Percentiles rank a stretch among this genome's conserved stretches.
These are phyloP conservation scores for Sarcophaga bullata DNA, from an alignment of 1,140 invertebrate species.

Conservation along the genomic window DNA sequence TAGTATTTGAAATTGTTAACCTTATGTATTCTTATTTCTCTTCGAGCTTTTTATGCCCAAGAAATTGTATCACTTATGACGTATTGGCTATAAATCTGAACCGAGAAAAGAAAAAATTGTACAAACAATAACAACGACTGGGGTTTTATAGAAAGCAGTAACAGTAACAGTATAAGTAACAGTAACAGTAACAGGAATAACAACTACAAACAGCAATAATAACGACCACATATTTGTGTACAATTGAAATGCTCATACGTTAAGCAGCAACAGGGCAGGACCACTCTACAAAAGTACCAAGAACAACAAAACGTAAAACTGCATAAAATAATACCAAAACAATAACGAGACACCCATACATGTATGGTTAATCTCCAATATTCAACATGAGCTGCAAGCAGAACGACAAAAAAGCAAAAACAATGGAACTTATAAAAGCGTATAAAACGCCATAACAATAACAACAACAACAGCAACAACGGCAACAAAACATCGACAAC, in stretches of 20 bases:
- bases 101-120: not conserved
- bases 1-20: no score
- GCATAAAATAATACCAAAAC: not conserved
- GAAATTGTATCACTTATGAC: not conserved
- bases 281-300: not conserved
- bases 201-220: not conserved
- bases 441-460: not conserved
- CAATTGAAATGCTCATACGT: constrained; percentile 15
- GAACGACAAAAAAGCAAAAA: not conserved
- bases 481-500: not conserved
- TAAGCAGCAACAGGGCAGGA: not conserved
- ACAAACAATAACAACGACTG: no score
- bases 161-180: not conserved
- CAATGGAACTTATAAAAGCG: not conserved
- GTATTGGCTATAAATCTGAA: not conserved
- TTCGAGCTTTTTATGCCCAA: not conserved
- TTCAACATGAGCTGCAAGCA: not conserved
- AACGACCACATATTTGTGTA: not conserved
- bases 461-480: not conserved
- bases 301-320: not conserved
- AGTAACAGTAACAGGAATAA: not conserved
- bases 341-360: not conserved
- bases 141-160: no score
- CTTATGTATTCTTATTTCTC: no score
- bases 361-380: not conserved